Evolutionary conservation across 2,888 invertebrate genomes (phyloP), one percentile per base, ranked within the genome.

Genomic region (Amphipoea lucens): DNA sequence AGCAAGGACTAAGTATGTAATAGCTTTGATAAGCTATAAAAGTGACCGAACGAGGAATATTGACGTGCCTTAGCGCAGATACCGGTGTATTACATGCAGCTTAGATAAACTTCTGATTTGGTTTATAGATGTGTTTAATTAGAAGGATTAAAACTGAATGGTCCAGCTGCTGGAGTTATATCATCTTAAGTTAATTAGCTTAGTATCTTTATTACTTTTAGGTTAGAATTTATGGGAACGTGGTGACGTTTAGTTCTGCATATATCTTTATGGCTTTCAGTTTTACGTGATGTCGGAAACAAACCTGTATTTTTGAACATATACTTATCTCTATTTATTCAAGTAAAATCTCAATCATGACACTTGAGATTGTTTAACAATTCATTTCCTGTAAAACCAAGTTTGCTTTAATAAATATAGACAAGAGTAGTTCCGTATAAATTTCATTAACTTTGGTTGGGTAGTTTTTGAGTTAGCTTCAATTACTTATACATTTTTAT

Each of bases 51-150:
- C 29, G 57, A 79, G 75, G 20, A 83, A 12, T 57, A 68, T 62
- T 75, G 68, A 85, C 71, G 45, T 60, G 20, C n/a, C 63, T 60
- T 4, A n/a, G 63, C 68, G 57, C 20, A 51, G 36, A 69, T 72
- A 29, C 60, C 14, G 14, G 51, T 81, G 63, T 81, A 76, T 57
- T 40, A 68, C 70, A 74, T 57, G 57, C 17, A 9, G 45, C 11
- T 54, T 17, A 74, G 85, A 83, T 85, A 83, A 81, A 40, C 4
- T 6, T 20, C 57, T 85, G 70, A 74, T 85, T 70, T 42, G 62
- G 71, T 66, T 70, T 57, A 81, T 68, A 42, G 54, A 11, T 20
- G n/a, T 71, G 36, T 60, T 85, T 81, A 85, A 75, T 83, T 75
- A 81, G 12, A 66, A 20, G 29, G 29, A 79, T 74, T 84, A 79